Conservation (phyloP, 2,797 vertebrate genomes). For the Balearica regulorum region DNA sequence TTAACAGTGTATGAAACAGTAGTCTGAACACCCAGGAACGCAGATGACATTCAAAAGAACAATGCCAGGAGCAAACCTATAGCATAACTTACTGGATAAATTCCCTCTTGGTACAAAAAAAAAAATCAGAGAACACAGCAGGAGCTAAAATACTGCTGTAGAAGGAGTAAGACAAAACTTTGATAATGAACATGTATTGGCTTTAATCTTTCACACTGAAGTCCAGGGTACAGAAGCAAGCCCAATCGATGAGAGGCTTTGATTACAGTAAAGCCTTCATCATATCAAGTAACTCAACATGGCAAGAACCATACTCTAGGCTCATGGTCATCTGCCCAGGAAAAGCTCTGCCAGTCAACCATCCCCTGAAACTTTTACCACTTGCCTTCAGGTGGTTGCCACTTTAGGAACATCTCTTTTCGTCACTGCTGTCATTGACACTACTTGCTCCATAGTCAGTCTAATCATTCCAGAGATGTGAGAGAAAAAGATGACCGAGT, state of each 20-base stretch:
- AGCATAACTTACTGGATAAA: background rate
- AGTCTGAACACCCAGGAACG: background rate
- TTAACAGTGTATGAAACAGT: background rate
- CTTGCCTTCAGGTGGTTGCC: background rate
- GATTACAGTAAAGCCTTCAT: background rate
- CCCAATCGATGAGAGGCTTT: background rate
- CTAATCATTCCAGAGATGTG: background rate
- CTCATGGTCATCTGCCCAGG: background rate
- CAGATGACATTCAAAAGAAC: no score
- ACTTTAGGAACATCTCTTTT: background rate
- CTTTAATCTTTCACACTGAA: background rate
- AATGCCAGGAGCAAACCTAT: background rate
- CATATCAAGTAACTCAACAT: background rate
- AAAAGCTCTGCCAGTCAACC: background rate
- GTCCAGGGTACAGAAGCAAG: background rate
- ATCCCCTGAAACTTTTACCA: background rate
- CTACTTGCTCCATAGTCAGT: background rate
- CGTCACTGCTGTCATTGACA: background rate
- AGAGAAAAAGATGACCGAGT: background rate
- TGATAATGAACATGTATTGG: background rate
- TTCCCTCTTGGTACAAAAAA: background rate
- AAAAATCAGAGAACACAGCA: background rate
- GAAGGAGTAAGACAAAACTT: background rate
- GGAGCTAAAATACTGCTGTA: background rate
- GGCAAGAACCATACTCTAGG: background rate